phyloP scores from a whole-genome alignment of 2,888 invertebrate genomes.

The Enchytraeus crypticus region DNA sequence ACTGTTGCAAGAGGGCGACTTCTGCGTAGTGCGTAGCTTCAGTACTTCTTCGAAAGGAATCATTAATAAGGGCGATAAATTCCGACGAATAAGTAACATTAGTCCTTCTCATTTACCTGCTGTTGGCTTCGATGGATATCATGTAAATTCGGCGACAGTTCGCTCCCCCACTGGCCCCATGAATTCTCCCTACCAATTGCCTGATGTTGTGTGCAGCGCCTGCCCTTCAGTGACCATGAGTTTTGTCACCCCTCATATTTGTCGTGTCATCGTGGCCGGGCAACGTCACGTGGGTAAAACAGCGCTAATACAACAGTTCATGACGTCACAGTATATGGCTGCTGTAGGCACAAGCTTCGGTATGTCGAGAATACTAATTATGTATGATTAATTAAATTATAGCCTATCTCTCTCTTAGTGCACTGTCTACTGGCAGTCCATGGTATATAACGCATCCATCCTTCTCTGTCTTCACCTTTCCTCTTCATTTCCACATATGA shows the following conservation, averaged over 20 bases:
- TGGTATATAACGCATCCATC: too few relatives aligned
- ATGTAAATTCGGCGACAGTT: background rate
- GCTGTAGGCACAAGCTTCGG: slow-evolving; percentile 61
- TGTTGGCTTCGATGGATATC: too few relatives aligned
- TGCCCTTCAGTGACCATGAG: background rate
- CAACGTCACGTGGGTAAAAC: slow-evolving; percentile 63
- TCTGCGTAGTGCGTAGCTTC: slow-evolving; percentile 66
- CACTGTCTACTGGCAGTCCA: too few relatives aligned
- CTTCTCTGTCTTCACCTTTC: too few relatives aligned
- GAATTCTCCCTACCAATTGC: background rate
- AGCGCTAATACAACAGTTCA: slow-evolving; percentile 61
- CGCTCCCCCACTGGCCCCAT: background rate
- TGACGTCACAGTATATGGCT: slow-evolving; percentile 63
- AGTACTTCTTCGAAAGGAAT: slow-evolving; percentile 84
- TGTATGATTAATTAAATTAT: background rate
- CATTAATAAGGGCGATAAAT: slow-evolving; percentile 83
- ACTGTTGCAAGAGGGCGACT: slow-evolving; percentile 19
- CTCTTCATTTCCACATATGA: too few relatives aligned
- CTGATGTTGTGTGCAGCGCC: background rate
- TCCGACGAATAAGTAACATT: slow-evolving; percentile 74
- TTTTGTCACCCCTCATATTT: background rate
- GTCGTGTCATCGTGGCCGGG: slow-evolving; percentile 58
- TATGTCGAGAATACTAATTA: slow-evolving; percentile 10
- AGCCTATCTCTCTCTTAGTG: too few relatives aligned
- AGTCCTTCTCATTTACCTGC: too few relatives aligned